Base-by-base conservation (phyloP, 2,888 invertebrate genomes). In the Himalopsyche japonica region DNA sequence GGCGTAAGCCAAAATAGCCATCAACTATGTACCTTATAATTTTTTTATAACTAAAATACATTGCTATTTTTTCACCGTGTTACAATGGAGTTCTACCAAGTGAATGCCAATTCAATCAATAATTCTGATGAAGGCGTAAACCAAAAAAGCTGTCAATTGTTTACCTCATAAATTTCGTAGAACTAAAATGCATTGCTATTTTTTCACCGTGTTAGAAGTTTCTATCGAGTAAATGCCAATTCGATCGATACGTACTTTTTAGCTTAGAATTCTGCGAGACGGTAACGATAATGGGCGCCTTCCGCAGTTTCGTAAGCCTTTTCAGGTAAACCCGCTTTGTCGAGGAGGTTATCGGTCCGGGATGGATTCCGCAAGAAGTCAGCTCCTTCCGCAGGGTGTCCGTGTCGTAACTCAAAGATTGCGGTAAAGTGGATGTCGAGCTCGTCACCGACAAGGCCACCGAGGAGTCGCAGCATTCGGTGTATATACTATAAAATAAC, bases 301-400 rank as follows among this genome's bases (percentile, higher is more conserved):
- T 91, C 88, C 91, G 93, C 85, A 96, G 90, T 81, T 94, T 94
- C 64, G 94, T 93, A 43, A 97, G 90, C 88, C 95, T 95, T 89
- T 94, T 95, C 79, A 97, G 90, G 89, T 98, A 98, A 10, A 97
- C 90, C 0, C 94, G 93, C 87, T 96, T 95, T 0, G 98, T 98
- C 2, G 94, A 93, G 18, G 93, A 91, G 1, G 95, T 95, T 87
- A 98, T 95, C 3, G 98, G 98, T 0, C 98, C 98, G 0, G 96
- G 95, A 12, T 91, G 92, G 87, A 95, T 94, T 0, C 97, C 97
- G 24, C 94, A 91, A 8, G 91, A 90, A 0, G 93, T 92, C 49
- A 97, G 90, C 88, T 95, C 95, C 0, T 92, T 91, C 77, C 95
- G 91, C 2, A 97, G 90, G 0, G 93, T 92, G 86, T 94, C 93